Conservation (phyloP, 2,797 vertebrate species). For the Eidolon dupreanum region DNA sequence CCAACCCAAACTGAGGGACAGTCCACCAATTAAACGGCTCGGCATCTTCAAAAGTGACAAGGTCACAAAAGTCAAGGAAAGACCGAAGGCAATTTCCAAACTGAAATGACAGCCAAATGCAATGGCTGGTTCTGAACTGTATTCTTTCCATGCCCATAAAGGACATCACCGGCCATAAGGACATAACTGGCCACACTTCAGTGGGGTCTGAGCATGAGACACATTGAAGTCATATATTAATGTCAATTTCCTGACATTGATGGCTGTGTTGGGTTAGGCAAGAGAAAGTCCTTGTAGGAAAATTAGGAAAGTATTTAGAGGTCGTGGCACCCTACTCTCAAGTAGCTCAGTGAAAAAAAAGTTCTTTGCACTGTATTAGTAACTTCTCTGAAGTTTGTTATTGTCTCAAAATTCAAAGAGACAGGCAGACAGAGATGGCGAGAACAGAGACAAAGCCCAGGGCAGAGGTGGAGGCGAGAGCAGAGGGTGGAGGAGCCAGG, state of each 20-base stretch:
- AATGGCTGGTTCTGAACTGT: neutral
- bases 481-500: neutral
- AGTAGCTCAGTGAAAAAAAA: neutral
- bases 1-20: neutral
- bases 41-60: conserved; percentile 25
- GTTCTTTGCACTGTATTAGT: neutral
- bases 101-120: neutral
- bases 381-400: neutral
- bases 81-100: neutral
- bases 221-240: accelerated
- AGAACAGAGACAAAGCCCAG: neutral
- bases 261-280: neutral
- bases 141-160: neutral
- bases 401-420: neutral
- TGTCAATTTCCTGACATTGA: neutral
- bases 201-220: neutral
- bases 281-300: neutral
- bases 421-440: neutral
- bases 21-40: neutral
- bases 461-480: neutral
- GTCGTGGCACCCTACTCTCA: neutral
- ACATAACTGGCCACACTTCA: neutral
- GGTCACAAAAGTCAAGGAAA: neutral
- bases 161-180: neutral
- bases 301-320: neutral